These are phyloP conservation scores for Alouatta palliata DNA, from an alignment of 2,113 vertebrate species.

Conservation along the genomic window DNA sequence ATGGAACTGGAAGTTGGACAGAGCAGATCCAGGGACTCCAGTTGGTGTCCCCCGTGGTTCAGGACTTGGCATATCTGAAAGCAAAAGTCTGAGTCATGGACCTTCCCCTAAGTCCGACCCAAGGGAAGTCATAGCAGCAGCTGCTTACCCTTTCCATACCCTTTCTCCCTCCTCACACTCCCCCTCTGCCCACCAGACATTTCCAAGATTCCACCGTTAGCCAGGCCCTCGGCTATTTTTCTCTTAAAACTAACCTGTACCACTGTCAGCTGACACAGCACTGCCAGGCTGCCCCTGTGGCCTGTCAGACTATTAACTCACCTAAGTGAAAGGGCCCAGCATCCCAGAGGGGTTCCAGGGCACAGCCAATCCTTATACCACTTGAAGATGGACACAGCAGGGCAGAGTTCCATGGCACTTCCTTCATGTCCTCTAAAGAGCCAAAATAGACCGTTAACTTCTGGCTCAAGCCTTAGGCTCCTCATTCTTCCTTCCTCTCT, in stretches of 20 bases:
- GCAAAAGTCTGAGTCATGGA: background rate
- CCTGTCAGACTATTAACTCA: background rate
- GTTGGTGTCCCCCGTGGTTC: background rate
- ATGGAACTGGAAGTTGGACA: background rate
- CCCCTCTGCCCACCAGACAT: background rate
- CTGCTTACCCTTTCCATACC: background rate
- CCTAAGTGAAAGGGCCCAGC: too few species aligned
- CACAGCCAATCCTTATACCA: background rate
- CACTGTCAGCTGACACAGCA: background rate
- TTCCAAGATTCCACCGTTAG: background rate
- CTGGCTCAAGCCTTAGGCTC: background rate
- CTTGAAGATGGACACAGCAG: background rate
- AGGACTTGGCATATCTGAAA: background rate
- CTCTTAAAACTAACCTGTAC: background rate
- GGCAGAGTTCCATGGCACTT: background rate
- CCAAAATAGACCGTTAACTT: background rate
- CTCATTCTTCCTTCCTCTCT: background rate
- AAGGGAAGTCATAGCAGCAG: background rate
- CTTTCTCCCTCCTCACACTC: background rate
- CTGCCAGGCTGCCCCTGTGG: rapidly evolving
- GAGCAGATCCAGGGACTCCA: background rate
- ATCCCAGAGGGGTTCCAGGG: background rate
- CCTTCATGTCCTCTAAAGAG: background rate
- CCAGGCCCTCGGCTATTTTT: background rate
- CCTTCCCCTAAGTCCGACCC: background rate